These are phyloP conservation scores for Xestia ashworthii DNA, from an alignment of 2,888 invertebrate species.

Conservation along the genomic window DNA sequence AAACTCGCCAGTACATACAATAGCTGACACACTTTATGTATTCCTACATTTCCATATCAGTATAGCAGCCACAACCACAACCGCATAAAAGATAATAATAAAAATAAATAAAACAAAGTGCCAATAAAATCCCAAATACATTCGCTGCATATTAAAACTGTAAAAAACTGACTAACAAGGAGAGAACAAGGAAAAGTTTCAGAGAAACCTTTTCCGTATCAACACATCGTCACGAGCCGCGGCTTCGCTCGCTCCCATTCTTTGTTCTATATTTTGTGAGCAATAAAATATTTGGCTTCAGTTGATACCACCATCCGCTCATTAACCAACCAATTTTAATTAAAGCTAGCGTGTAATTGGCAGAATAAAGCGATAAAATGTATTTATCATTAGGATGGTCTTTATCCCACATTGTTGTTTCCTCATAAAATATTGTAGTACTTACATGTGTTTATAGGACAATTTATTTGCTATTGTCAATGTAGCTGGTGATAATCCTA, in stretches of 20 bases:
- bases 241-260: constrained; percentile 16
- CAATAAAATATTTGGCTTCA: constrained; percentile 62
- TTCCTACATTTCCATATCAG: constrained; percentile 58
- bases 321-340: constrained; percentile 62
- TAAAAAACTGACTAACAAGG: constrained; percentile 64
- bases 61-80: constrained; percentile 39
- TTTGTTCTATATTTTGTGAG: constrained; percentile 38
- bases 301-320: constrained; percentile 56
- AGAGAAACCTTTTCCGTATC: constrained; percentile 68
- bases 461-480: constrained; percentile 64
- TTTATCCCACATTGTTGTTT: constrained; percentile 52
- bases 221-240: constrained; percentile 52
- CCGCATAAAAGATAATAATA: constrained; percentile 59
- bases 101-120: constrained; percentile 65
- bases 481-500: constrained; percentile 56
- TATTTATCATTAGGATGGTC: constrained; percentile 47
- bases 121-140: constrained; percentile 62
- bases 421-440: constrained; percentile 46
- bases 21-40: constrained; percentile 54
- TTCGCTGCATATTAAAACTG: constrained; percentile 55
- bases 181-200: constrained; percentile 69
- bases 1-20: constrained; percentile 46
- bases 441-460: constrained; percentile 45
- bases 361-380: constrained; percentile 47
- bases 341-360: constrained; percentile 62